Base-by-base conservation (phyloP, 2,888 invertebrate genomes). In the Iselma pallidipennis region DNA sequence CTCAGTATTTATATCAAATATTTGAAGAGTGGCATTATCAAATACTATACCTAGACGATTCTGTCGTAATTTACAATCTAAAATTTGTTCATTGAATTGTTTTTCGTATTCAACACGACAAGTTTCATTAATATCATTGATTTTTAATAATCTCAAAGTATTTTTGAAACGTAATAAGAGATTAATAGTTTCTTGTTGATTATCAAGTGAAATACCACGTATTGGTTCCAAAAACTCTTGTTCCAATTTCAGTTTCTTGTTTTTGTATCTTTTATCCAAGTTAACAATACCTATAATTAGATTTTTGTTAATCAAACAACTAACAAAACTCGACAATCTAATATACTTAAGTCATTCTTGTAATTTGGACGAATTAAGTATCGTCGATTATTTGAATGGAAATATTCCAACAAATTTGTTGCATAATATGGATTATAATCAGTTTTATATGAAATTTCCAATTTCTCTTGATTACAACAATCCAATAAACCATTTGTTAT, bases 391-490 rank as follows among this genome's bases (percentile, higher is more conserved):
- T 56, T 19, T 21, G 57, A 31, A 23, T 25, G 25, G 12, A 60
- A 21, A 16, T 37, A 23, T 61, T 61, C 53, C 4, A 61, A 29
- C 6, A 52, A 12, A 23, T 49, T 57, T 2, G 25, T 50, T 14
- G 61, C 21, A 52, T 56, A 61, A 28, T 52, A 61, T 3, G 56
- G 61, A 56, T 61, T 52, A 33, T 61, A 61, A 21, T 61, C 61
- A 7, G 56, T 53, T 14, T n/a, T 16, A 52, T 56, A 61, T 4
- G 56, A 49, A 1, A 49, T 37, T 25, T 50, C 26, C 9, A 14
- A 19, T 5, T 16, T 42, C 19, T 56, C 48, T 10, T 25, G 10
- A 49, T 51, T 60, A 12, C 48, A 61, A 21, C 45, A 56, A 21
- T 61, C 23, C 23, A 61, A 51, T 37, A 61, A 19, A 12, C 57